phyloP scores from a whole-genome alignment of 2,113 vertebrate species.

The Cephalopholis sonnerati region DNA sequence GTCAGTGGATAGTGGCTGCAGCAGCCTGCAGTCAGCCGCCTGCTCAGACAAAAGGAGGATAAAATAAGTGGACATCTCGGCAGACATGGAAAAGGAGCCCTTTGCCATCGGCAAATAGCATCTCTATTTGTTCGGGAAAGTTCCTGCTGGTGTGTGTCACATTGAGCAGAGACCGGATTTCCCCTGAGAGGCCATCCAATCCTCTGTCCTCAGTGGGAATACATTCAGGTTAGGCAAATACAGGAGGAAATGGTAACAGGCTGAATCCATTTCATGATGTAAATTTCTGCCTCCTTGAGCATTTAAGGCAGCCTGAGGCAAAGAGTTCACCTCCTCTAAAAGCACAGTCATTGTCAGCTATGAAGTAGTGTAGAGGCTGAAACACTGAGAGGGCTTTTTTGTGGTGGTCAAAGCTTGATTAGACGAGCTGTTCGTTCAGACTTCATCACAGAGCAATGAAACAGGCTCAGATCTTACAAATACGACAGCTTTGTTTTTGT shows the following conservation, averaged over 20 bases:
- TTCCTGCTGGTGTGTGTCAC: neutral
- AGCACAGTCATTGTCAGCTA: neutral
- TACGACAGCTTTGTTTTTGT: neutral
- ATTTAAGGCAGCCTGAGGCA: neutral
- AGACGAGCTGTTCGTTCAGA: neutral
- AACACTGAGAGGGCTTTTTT: neutral
- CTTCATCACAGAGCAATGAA: neutral
- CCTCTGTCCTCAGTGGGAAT: neutral
- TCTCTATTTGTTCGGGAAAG: neutral
- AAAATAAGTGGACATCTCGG: slow-evolving; percentile 13
- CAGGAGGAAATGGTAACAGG: neutral
- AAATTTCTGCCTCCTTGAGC: slow-evolving; percentile 17
- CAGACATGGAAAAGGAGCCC: neutral
- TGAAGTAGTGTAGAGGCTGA: neutral
- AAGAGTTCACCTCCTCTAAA: neutral
- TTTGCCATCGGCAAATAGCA: neutral
- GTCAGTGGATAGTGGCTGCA: slow-evolving; percentile 10
- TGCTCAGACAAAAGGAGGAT: neutral
- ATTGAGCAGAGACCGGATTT: neutral
- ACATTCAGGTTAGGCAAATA: neutral
- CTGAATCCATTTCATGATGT: slow-evolving; percentile 5
- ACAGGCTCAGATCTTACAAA: neutral
- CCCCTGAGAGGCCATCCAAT: slow-evolving; percentile 1
- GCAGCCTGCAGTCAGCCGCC: neutral
- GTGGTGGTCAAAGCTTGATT: neutral